phyloP scores from a whole-genome alignment of 2,888 invertebrate genomes.

The Amitus sp. region DNA sequence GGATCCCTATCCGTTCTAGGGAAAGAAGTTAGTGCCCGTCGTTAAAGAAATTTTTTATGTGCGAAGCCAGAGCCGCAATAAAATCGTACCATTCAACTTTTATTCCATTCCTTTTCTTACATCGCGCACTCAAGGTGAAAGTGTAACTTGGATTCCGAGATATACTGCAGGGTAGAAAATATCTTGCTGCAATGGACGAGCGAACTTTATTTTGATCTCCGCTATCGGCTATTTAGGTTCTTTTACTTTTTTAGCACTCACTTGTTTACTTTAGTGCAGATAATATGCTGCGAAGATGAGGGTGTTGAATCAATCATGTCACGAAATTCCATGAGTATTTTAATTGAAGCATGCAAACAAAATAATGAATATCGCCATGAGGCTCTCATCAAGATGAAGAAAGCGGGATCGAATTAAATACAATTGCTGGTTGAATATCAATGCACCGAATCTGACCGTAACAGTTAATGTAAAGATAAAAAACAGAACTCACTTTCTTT shows the following conservation, averaged over 20 bases:
- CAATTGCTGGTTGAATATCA: no score
- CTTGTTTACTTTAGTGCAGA: not conserved
- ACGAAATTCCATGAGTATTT: not conserved
- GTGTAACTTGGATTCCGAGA: slow-evolving; percentile 7
- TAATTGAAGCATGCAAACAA: no score
- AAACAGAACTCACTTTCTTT: no score
- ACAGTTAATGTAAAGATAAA: no score
- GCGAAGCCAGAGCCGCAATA: slow-evolving; percentile 16
- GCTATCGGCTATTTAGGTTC: no score
- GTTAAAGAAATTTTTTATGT: slow-evolving; percentile 28
- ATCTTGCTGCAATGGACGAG: slow-evolving; percentile 4
- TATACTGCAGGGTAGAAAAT: slow-evolving; percentile 5
- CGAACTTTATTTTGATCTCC: slow-evolving; percentile 7
- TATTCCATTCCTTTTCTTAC: not conserved
- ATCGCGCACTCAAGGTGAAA: not conserved
- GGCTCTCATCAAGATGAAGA: no score
- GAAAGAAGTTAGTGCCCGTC: slow-evolving; percentile 23
- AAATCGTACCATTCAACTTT: slow-evolving; percentile 16
- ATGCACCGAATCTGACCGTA: no score
- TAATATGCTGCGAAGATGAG: no score
- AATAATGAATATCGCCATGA: no score
- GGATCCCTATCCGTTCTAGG: slow-evolving; percentile 7
- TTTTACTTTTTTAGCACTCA: not conserved
- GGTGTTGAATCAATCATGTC: not conserved
- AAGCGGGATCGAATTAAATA: no score